A percentile compares a stretch with the other conserved stretches of the same genome.
Conservation (phyloP, 2,888 invertebrate genomes). For the Pseudoips prasinana region DNA sequence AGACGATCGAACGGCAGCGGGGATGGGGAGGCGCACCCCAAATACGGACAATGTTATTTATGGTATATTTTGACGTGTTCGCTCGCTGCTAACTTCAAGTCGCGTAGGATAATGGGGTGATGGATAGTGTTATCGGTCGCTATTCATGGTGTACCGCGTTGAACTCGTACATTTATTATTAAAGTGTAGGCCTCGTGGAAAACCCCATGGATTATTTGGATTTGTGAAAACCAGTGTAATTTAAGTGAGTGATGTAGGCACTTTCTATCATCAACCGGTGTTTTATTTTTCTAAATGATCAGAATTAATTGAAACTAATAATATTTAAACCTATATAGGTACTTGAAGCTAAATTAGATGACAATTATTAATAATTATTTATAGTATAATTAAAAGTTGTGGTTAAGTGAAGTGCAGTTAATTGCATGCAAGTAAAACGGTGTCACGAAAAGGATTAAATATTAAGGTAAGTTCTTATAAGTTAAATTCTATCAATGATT, state of each 20-base stretch:
- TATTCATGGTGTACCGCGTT: constrained; percentile 66
- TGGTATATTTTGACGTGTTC: constrained; percentile 79
- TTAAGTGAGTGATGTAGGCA: constrained; percentile 37
- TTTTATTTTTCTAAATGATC: constrained; percentile 39
- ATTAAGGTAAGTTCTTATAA: too few species aligned
- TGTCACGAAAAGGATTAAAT: too few species aligned
- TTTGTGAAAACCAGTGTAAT: constrained; percentile 40
- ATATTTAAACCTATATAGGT: too few species aligned
- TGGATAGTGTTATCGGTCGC: constrained; percentile 80
- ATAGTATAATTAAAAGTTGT: too few species aligned
- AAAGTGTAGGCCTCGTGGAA: constrained; percentile 49
- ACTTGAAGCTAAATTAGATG: too few species aligned
- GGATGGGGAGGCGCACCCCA: constrained; percentile 59
- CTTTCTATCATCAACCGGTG: constrained; percentile 43
- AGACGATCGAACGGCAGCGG: constrained; percentile 50
- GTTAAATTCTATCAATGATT: too few species aligned
- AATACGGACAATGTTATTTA: constrained; percentile 71
- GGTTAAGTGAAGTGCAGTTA: too few species aligned
- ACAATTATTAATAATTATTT: too few species aligned
- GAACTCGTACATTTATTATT: constrained; percentile 59
- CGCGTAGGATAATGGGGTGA: constrained; percentile 74
- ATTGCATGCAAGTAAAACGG: too few species aligned
- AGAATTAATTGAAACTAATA: too few species aligned
- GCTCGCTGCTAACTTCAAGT: constrained; percentile 74
- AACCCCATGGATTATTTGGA: constrained; percentile 45